A percentile compares a stretch with the other conserved stretches of the same genome.
These are phyloP conservation scores for Drosophila novamexicana DNA, from an alignment of 1,140 invertebrate genomes.

Conservation along the genomic window DNA sequence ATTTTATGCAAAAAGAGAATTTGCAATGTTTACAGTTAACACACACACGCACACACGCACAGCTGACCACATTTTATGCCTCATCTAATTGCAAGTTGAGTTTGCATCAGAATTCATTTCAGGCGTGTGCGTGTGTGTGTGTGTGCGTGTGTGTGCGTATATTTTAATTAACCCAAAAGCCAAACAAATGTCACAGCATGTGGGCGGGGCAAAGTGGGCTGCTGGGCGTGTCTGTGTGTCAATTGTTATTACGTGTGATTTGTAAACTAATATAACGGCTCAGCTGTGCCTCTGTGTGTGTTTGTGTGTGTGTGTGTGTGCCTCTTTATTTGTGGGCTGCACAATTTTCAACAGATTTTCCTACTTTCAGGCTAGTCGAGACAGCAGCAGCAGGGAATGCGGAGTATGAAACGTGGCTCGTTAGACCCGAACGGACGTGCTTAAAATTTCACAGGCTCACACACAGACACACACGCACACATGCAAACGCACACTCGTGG, in stretches of 20 bases:
- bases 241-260: conserved; percentile 82
- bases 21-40: conserved; percentile 44
- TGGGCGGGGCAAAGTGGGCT: conserved; percentile 1
- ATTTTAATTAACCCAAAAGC: conserved; percentile 80
- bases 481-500: conserved; percentile 19
- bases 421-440: conserved; percentile 79
- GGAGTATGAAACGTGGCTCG: conserved; percentile 62
- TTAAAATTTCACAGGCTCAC: conserved; percentile 75
- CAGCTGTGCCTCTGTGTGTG: neutral
- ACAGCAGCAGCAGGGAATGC: conserved; percentile 4
- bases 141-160: conserved; percentile 44
- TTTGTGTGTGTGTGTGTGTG: conserved; percentile 4
- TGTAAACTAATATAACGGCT: conserved; percentile 69
- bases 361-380: conserved; percentile 59
- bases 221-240: conserved; percentile 58
- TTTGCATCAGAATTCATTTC: conserved; percentile 59
- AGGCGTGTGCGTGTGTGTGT: neutral
- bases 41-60: conserved; percentile 14
- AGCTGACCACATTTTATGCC: conserved; percentile 66
- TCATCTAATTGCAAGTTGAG: conserved; percentile 58
- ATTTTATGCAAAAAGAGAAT: conserved; percentile 63
- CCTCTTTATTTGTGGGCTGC: conserved; percentile 10
- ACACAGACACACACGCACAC: conserved; percentile 19
- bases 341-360: conserved; percentile 58
- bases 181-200: conserved; percentile 72